Percentiles rank a stretch among this genome's conserved stretches.
Conservation (phyloP, 2,888 invertebrate species). For the Sphinx pinastri region DNA sequence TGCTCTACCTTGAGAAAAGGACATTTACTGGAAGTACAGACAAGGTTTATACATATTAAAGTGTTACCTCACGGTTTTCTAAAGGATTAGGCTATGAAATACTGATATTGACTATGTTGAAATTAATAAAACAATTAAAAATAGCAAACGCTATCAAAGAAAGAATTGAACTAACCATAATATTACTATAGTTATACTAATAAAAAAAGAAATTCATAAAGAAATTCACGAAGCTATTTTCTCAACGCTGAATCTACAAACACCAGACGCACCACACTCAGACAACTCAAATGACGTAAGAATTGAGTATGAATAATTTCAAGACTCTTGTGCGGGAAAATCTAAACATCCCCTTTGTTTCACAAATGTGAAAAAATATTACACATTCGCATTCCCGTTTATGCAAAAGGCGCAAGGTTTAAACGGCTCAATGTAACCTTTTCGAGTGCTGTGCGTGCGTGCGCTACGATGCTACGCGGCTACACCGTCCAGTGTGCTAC, state of each 20-base stretch:
- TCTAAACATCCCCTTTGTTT: constrained; percentile 67
- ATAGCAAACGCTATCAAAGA: too few species aligned
- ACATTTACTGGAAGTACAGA: too few species aligned
- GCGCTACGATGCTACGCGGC: constrained; percentile 49
- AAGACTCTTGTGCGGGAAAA: constrained; percentile 41
- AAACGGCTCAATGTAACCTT: constrained; percentile 75
- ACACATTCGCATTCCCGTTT: constrained; percentile 75
- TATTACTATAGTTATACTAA: too few species aligned
- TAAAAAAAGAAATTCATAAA: too few species aligned
- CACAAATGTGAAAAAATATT: constrained; percentile 69
- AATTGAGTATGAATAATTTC: constrained; percentile 23
- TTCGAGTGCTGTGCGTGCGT: constrained; percentile 65
- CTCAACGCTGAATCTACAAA: neutral
- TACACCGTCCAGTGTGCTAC: constrained; percentile 62
- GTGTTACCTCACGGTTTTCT: neutral
- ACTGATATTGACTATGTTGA: too few species aligned
- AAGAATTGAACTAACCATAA: too few species aligned
- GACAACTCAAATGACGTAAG: constrained; percentile 25
- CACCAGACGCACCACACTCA: constrained; percentile 10
- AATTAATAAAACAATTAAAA: too few species aligned
- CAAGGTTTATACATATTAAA: neutral
- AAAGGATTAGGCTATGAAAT: too few species aligned
- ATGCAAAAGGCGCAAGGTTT: constrained; percentile 75
- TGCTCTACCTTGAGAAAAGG: neutral
- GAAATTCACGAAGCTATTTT: neutral